These are phyloP conservation scores for Urocolius indicus DNA, from an alignment of 2,113 vertebrate genomes.

Conservation along the genomic window DNA sequence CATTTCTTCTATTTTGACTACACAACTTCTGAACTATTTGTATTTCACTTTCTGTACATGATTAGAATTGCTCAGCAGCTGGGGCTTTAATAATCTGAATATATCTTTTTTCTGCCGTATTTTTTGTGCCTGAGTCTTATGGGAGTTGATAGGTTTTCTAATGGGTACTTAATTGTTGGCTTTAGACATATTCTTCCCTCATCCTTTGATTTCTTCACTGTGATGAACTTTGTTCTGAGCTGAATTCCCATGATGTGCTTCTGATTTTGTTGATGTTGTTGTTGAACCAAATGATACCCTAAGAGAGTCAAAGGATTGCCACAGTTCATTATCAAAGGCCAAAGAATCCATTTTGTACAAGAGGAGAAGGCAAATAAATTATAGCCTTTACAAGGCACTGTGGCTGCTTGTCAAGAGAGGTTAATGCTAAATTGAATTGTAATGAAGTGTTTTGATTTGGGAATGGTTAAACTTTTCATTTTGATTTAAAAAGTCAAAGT, in stretches of 20 bases:
- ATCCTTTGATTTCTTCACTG: background rate
- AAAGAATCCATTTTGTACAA: background rate
- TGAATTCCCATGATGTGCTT: background rate
- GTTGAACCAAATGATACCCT: background rate
- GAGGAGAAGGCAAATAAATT: constrained; percentile 18
- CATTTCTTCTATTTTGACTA: background rate
- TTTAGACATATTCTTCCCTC: background rate
- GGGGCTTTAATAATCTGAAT: background rate
- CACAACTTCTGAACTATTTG: background rate
- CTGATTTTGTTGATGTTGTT: background rate
- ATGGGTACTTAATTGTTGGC: background rate
- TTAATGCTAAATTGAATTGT: constrained; percentile 22
- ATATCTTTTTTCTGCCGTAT: fast-evolving
- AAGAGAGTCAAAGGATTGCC: background rate
- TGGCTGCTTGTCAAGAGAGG: background rate
- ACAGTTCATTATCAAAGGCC: constrained; percentile 1
- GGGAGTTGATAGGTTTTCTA: background rate
- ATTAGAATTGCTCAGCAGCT: background rate
- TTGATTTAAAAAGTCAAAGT: constrained; percentile 11
- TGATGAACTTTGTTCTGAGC: background rate
- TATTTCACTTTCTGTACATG: background rate
- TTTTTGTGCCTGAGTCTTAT: background rate
- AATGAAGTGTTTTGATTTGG: constrained; percentile 36
- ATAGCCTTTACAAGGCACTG: background rate
- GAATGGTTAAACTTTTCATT: constrained; percentile 22